Base-by-base conservation (phyloP, 2,797 vertebrate genomes). In the Phataginus tricuspis region DNA sequence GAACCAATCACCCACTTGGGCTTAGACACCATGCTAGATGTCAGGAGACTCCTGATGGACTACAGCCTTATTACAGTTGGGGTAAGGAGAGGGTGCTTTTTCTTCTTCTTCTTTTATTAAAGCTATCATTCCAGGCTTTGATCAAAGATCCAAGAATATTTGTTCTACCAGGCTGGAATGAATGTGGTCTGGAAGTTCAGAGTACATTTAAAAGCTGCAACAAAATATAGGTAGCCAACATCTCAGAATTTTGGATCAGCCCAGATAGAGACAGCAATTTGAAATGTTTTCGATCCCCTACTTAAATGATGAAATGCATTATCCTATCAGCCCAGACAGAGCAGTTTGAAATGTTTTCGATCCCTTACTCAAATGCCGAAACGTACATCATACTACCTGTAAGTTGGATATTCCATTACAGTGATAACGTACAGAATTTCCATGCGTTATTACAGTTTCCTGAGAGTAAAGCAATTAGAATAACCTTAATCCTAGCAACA, bases 401-500 rank as follows among this genome's bases (percentile, higher is more conserved):
- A 98, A 98, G 97, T 91, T 95, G 98, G 98, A 98, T 98, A 98
- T 98, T 98, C 98, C 98, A 96, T 97, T 98, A 98, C 97, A 97
- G 98, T 97, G 97, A 94, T 2, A 93, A 98, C 98, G 98, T 98
- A 98, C 94, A 98, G 98, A 98, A 98, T 98, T 98, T 97, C 98
- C 98, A 98, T 97, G 98, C 98, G 98, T 98, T 95, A 78, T 99
- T 98, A 98, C 97, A 98, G 98, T 98, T 99, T 99, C 98, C 98
- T 99, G 98, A 99, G 98, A 99, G 98, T 98, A 98, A 98, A 99
- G 98, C 97, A 98, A 98, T 98, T 98, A 98, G 98, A 98, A 98
- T 98, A 98, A 98, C 98, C 98, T 98, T 98, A 99, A 98, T 98
- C 98, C 98, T 99, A 99, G 97, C 98, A 99, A 98, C 97, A 98